Percentiles rank a stretch among this genome's conserved stretches.
Conservation (phyloP, 2,888 invertebrate species). For the Andrena fulva region DNA sequence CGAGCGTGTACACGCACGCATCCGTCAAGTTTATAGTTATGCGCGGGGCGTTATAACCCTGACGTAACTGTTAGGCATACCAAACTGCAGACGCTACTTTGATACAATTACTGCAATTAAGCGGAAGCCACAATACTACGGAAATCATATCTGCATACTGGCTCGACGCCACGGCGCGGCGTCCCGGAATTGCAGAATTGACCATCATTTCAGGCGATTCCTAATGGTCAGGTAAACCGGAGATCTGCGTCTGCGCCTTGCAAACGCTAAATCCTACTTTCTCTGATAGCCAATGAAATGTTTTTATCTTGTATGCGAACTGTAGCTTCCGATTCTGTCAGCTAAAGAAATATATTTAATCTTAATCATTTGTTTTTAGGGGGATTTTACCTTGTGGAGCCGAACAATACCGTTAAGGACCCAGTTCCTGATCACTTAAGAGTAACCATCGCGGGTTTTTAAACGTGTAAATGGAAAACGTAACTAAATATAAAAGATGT, state of each 20-base stretch:
- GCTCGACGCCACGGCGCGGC: conserved; percentile 40
- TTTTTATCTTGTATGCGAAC: not conserved
- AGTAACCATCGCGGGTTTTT: too few species aligned
- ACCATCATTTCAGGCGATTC: conserved; percentile 28
- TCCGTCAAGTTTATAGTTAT: conserved; percentile 59
- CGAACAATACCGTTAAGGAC: too few species aligned
- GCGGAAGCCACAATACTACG: conserved; percentile 64
- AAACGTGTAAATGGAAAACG: too few species aligned
- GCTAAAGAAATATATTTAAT: too few species aligned
- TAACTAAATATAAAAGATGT: too few species aligned
- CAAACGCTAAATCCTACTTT: not conserved
- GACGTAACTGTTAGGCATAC: conserved; percentile 59
- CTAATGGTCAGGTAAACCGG: not conserved
- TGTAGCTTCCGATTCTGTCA: too few species aligned
- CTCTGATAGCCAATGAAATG: not conserved
- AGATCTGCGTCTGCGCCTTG: not conserved
- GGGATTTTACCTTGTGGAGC: too few species aligned
- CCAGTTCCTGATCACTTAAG: too few species aligned
- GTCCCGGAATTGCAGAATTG: conserved; percentile 29
- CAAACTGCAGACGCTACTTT: conserved; percentile 64
- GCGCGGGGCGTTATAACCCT: conserved; percentile 33
- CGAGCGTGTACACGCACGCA: conserved; percentile 27
- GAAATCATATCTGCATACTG: conserved; percentile 64
- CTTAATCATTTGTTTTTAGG: too few species aligned
- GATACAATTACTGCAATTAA: conserved; percentile 73